Conservation (phyloP, 1,140 invertebrate genomes). For the Helicorthomorpha holstii region DNA sequence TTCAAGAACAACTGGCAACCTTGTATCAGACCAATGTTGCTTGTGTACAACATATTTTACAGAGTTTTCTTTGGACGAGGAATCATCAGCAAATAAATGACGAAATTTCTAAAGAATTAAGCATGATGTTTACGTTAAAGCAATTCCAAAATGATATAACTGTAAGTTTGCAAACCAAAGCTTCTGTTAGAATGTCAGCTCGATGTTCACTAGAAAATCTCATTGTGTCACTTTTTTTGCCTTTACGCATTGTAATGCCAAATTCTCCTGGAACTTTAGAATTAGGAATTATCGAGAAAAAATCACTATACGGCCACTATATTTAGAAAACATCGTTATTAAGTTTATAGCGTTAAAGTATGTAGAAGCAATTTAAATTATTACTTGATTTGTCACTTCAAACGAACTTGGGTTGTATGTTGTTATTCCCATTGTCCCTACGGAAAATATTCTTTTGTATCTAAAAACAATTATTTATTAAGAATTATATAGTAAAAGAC, state of each 20-base stretch:
- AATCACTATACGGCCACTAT: constrained; percentile 35
- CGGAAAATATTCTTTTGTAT: constrained; percentile 94
- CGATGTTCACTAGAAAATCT: constrained; percentile 94
- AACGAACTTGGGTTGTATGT: constrained; percentile 89
- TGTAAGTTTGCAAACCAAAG: constrained; percentile 20
- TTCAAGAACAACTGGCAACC: constrained; percentile 70
- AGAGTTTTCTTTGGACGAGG: constrained; percentile 3
- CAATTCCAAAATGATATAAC: not conserved
- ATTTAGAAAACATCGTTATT: constrained; percentile 11
- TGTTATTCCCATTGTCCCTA: constrained; percentile 85
- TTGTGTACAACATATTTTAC: constrained; percentile 77
- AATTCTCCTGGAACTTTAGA: constrained; percentile 40
- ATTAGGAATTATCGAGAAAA: constrained; percentile 30
- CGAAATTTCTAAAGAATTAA: constrained; percentile 23
- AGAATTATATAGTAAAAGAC: no score
- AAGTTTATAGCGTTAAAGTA: not conserved
- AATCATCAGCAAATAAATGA: constrained; percentile 20
- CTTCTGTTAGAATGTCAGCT: constrained; percentile 76
- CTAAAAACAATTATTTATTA: constrained; percentile 33
- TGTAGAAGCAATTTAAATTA: not conserved
- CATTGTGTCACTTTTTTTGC: constrained; percentile 78
- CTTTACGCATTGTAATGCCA: constrained; percentile 66
- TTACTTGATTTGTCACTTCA: constrained; percentile 79
- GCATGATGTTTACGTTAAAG: constrained; percentile 1
- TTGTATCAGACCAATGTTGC: constrained; percentile 85